phyloP scores from a whole-genome alignment of 2,113 vertebrate genomes.

The Rhinoderma darwinii region DNA sequence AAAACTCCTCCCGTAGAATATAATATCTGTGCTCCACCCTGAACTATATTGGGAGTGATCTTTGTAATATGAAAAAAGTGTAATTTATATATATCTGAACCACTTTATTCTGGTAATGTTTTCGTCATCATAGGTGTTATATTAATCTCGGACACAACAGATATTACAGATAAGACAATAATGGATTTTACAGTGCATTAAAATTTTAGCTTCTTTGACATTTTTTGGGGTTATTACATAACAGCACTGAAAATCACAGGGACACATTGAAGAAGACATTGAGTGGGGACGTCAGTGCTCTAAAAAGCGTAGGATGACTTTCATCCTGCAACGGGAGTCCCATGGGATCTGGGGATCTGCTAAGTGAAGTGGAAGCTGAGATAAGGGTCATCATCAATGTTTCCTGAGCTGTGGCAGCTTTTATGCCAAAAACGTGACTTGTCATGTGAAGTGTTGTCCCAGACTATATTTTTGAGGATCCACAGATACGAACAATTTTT shows the following conservation, averaged over 20 bases:
- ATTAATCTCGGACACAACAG: no score
- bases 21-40: no score
- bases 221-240: constrained; percentile 8
- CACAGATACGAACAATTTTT: no score
- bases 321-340: not conserved
- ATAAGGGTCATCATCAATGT: not conserved
- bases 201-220: not conserved
- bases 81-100: no score
- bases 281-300: not conserved
- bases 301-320: not conserved
- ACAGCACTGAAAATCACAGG: not conserved
- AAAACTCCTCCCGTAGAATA: no score
- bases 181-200: not conserved
- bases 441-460: not conserved
- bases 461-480: not conserved
- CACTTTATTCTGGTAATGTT: no score
- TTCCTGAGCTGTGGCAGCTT: not conserved
- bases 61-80: no score
- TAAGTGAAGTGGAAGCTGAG: not conserved
- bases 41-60: no score
- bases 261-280: not conserved
- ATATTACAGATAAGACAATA: not conserved
- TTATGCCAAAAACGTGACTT: not conserved
- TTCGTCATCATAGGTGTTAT: not conserved
- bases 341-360: not conserved